Evolutionary conservation across 2,113 vertebrate species (phyloP).

Genomic region (Bufo gargarizans): DNA sequence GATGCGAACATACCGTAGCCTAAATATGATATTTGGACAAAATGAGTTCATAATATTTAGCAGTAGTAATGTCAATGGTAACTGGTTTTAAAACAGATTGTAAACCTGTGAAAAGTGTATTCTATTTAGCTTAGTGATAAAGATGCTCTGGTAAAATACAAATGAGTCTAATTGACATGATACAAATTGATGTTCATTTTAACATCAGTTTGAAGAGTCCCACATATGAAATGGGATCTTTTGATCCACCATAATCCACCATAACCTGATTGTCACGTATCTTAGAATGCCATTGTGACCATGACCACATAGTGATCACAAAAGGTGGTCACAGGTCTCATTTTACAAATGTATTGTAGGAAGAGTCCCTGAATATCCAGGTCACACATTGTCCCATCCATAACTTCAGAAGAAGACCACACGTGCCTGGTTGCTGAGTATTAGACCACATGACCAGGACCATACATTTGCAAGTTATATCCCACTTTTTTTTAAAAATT

Average conservation of each 20-base stretch:
- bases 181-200: too few species aligned
- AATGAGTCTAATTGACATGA: too few species aligned
- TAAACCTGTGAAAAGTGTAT: too few species aligned
- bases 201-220: too few species aligned
- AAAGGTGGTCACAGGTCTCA: background rate
- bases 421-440: background rate
- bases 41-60: background rate
- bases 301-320: background rate
- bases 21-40: background rate
- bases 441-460: background rate
- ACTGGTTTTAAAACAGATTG: background rate
- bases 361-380: background rate
- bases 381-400: background rate
- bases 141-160: background rate
- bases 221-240: background rate
- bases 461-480: background rate
- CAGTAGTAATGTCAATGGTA: background rate
- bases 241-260: background rate
- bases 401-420: background rate
- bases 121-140: background rate
- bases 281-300: background rate
- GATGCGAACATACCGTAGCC: background rate
- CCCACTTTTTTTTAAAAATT: background rate
- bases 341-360: background rate
- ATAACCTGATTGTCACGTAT: background rate